phyloP scores from a whole-genome alignment of 2,797 vertebrate genomes.

The Pipistrellus nathusii region DNA sequence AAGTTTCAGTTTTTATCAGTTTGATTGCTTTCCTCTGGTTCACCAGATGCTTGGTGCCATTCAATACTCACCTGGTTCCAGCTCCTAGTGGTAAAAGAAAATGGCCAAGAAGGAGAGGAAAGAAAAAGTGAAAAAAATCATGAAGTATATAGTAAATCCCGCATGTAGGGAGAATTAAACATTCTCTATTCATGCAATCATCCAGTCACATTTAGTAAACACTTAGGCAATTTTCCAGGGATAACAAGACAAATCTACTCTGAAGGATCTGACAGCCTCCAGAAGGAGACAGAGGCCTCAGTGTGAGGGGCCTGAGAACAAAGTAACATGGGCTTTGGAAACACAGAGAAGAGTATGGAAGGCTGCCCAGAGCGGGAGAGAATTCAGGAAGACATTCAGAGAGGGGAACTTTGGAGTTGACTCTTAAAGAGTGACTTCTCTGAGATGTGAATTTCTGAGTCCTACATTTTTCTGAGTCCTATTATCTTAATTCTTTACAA shows the following conservation, averaged over 20 bases:
- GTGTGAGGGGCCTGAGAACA: background rate
- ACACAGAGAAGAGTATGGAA: background rate
- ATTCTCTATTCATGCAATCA: background rate
- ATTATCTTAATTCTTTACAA: background rate
- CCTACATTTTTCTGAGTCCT: background rate
- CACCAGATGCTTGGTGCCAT: conserved; percentile 18
- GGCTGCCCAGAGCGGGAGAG: accelerated
- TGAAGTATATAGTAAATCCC: background rate
- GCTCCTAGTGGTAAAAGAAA: background rate
- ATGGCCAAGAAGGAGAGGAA: background rate
- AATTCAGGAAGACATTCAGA: background rate
- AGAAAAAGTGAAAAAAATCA: background rate
- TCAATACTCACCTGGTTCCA: background rate
- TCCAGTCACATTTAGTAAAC: background rate
- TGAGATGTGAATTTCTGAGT: background rate
- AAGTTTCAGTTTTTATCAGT: background rate
- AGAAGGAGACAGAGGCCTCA: background rate
- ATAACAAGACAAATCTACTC: background rate
- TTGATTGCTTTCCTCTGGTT: background rate
- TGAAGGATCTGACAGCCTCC: background rate
- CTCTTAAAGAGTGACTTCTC: background rate
- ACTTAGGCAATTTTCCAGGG: background rate
- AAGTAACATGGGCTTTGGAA: background rate
- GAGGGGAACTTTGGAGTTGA: background rate
- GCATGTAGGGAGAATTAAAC: background rate